Evolutionary conservation across 2,797 vertebrate genomes (phyloP), one percentile per base, ranked within the genome.

Genomic region (Sebastes goodei): DNA sequence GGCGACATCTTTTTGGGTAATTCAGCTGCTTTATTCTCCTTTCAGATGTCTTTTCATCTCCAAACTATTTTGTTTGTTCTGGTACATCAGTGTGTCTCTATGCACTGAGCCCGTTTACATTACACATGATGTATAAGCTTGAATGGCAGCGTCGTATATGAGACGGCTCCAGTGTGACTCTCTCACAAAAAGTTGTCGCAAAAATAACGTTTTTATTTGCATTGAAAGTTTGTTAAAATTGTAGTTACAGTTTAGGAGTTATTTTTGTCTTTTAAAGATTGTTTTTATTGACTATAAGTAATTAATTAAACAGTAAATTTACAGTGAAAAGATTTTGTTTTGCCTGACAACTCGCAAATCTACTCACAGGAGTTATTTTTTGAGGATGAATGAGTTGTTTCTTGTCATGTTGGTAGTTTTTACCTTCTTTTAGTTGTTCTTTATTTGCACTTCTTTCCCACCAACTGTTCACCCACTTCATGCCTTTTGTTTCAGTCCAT

Each of bases 21-120:
- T 76, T 87, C 78, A 5, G 77, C 61, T 12, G 46, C 77, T 88
- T 85, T 55, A 64, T 78, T 80, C 79, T 77, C 29, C 52, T 70
- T 61, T 83, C 84, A 77, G 82, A 88, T 46, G 83, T 77, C 72
- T 85, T 81, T 84, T 65, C 80, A 66, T 88, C 84, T 84, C 73
- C 76, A 84, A 76, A 85, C 76, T 71, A 71, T 62, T 75, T 10
- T 82, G 78, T 88, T 86, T 89, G 82, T 65, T 78, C 27, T 11
- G 12, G 53, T 72, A 52, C 52, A 68, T 75, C 83, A 14, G 57
- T 7, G 80, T 68, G 85, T 82, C 29, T 0, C 79, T 73, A 38
- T 76, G 73, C 56, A 46, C 75, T 1, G 21, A 78, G 74, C 9
- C 42, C 59, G 73, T 87, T 88, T 80, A 84, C 85, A 82, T 84